Evolutionary conservation across 2,797 vertebrate genomes (phyloP).

Genomic region (Alfaro cultratus): DNA sequence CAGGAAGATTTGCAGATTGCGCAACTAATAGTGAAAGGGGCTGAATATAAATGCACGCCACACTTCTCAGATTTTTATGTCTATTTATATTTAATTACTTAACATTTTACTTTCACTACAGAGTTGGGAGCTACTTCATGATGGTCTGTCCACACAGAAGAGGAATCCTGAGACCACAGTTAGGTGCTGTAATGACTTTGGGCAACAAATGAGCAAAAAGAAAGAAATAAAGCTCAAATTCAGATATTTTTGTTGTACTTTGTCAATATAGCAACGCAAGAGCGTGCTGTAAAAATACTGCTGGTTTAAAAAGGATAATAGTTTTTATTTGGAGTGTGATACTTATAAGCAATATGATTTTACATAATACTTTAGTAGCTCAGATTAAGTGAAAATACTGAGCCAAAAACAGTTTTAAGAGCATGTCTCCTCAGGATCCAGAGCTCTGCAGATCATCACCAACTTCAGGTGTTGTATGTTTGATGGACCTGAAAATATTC

Average conservation of each 20-base stretch:
- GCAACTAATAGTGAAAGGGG: neutral
- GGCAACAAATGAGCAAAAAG: neutral
- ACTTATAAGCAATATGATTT: neutral
- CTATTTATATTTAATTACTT: neutral
- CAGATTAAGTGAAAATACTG: neutral
- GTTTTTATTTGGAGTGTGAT: neutral
- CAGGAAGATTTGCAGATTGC: neutral
- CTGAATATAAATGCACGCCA: neutral
- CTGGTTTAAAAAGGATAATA: neutral
- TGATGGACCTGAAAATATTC: too few relatives aligned
- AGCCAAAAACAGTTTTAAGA: neutral
- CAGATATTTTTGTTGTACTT: too few relatives aligned
- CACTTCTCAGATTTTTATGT: neutral
- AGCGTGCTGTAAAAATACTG: neutral
- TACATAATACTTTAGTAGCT: neutral
- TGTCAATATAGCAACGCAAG: neutral
- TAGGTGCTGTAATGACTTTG: neutral
- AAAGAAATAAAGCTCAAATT: neutral
- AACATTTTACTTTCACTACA: constrained; percentile 14
- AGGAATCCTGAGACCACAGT: neutral
- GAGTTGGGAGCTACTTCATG: too few relatives aligned
- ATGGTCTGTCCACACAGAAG: neutral
- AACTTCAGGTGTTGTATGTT: too few relatives aligned
- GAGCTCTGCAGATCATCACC: too few relatives aligned
- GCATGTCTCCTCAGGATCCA: neutral